Evolutionary conservation across 2,113 vertebrate species (phyloP), one percentile per base, ranked within the genome.

Genomic region (Scalopus aquaticus): DNA sequence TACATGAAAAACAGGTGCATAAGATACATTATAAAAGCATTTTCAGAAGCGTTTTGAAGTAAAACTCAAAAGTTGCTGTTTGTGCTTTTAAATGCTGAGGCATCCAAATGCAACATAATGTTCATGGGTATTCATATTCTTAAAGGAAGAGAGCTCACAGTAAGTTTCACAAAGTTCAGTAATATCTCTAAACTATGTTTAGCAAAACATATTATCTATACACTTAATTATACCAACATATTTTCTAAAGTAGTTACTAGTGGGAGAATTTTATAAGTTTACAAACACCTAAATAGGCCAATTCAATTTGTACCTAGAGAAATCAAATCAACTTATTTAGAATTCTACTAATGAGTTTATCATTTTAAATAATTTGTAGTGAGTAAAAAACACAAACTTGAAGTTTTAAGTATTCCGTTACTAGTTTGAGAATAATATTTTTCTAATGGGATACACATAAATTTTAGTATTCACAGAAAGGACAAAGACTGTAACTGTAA

Each of bases 231-330:
- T 32, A 78, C 9, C 10, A 56, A 60, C 12, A 4, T 56, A 54
- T 79, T 70, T 94, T 84, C 35, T 73, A 65, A 9, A 77, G 35
- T 88, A 94, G 81, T 28, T 87, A 65, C 6, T 67, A 88, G 32
- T 83, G 73, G 77, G 81, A 94, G 11, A 96, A 76, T 70, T 94
- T 39, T 90, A 54, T 28, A 72, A n/a, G 7, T 78, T 81, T 67
- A 88, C 37, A 88, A 60, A 42, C 77, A 70, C 44, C 28, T 88
- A 17, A 26, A 78, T 0, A 84, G 70, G 58, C 2, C 24, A 56
- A 56, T 80, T 13, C 44, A 92, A 9, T 60, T 90, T 56, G 17
- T 37, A 88, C 4, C 15, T 60, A 72, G 46, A 89, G 65, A 91
- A 85, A 69, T 51, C 87, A 92, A 91, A 65, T 86, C 3, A 56